Conservation (phyloP, 2,797 vertebrate genomes). For the Sylvilagus floridanus region DNA sequence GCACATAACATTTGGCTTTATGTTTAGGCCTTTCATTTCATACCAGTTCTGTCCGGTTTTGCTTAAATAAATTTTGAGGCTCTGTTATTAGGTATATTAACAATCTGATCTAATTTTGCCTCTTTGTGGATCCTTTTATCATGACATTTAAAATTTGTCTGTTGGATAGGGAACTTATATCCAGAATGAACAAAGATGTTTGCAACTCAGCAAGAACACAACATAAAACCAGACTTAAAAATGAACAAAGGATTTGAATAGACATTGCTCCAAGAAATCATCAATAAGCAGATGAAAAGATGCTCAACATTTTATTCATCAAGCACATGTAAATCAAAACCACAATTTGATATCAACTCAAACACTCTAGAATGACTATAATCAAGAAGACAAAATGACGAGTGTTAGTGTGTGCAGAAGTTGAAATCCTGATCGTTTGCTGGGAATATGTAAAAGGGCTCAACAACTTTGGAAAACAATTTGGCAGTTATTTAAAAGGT, state of each 20-base stretch:
- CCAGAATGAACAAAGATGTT: background rate
- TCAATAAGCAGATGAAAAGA: background rate
- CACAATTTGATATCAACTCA: background rate
- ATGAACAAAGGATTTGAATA: background rate
- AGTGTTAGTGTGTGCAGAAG: background rate
- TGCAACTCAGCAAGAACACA: background rate
- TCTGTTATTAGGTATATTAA: background rate
- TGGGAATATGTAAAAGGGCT: background rate
- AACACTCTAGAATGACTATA: background rate
- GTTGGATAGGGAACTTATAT: background rate
- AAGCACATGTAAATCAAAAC: background rate
- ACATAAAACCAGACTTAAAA: background rate
- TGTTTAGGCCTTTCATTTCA: background rate
- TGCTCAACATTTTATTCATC: background rate
- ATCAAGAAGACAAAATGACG: background rate
- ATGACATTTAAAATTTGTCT: background rate
- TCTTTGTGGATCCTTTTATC: background rate
- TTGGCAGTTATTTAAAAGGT: background rate
- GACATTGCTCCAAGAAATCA: background rate
- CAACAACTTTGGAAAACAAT: background rate
- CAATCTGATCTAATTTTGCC: background rate
- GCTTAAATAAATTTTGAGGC: background rate
- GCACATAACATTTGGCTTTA: background rate
- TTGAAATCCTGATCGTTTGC: background rate
- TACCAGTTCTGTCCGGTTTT: background rate